A percentile compares a stretch with the other conserved stretches of the same genome.
phyloP scores from a whole-genome alignment of 2,113 vertebrate genomes.

The Petromus typicus region DNA sequence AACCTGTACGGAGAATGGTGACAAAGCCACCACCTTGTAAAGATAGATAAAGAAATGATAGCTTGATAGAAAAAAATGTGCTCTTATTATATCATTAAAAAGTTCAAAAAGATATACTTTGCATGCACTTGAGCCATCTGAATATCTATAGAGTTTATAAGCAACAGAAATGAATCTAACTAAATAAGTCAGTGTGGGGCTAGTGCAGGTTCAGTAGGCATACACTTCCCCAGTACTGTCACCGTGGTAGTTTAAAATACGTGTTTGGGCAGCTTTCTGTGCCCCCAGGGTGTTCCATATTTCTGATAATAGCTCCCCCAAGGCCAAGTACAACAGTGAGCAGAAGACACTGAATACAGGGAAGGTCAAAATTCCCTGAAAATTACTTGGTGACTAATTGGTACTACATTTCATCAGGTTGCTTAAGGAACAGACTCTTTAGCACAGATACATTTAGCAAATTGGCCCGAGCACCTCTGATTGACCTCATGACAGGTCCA shows the following conservation, averaged over 20 bases:
- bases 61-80: not conserved
- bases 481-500: conserved; percentile 60
- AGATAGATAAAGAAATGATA: conserved; percentile 48
- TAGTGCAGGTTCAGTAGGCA: not conserved
- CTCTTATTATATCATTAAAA: not conserved
- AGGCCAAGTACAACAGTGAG: not conserved
- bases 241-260: not conserved
- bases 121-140: not conserved
- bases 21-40: conserved; percentile 49
- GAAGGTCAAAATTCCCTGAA: conserved; percentile 40
- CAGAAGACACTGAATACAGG: not conserved
- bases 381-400: conserved; percentile 55
- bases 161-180: not conserved
- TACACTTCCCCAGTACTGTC: not conserved
- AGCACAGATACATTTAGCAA: conserved; percentile 61
- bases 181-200: conserved; percentile 9
- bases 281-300: not conserved
- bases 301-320: not conserved
- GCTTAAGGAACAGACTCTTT: conserved; percentile 49
- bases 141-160: not conserved
- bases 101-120: conserved; percentile 5
- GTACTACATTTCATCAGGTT: conserved; percentile 42
- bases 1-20: conserved; percentile 45
- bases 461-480: conserved; percentile 59
- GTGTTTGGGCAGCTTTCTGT: not conserved